These are phyloP conservation scores for Metalampra italica DNA, from an alignment of 2,888 invertebrate species.

Conservation along the genomic window DNA sequence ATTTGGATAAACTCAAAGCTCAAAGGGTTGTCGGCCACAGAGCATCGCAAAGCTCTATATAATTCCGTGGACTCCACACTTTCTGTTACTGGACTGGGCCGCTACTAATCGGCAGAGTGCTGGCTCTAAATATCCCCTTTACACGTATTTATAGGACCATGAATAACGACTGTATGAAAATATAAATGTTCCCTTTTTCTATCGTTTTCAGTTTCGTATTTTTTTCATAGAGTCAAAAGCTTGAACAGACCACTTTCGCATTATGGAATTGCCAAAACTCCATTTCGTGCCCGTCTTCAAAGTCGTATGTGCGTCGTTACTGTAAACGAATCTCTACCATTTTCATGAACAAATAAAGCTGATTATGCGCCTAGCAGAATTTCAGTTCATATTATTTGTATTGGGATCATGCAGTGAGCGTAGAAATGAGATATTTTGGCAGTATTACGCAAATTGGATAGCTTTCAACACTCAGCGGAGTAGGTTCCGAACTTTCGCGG, in stretches of 20 bases:
- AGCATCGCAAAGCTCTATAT: conserved; percentile 45
- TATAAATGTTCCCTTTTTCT: conserved; percentile 76
- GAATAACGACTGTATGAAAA: conserved; percentile 77
- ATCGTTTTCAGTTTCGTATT: conserved; percentile 73
- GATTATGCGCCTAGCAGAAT: conserved; percentile 22
- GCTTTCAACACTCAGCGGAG: conserved; percentile 79
- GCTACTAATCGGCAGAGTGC: conserved; percentile 74
- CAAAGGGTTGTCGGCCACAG: conserved; percentile 54
- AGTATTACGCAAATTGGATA: conserved; percentile 80
- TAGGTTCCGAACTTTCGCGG: conserved; percentile 76
- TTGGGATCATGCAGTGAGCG: conserved; percentile 56
- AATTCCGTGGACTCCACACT: conserved; percentile 44
- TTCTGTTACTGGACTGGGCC: conserved; percentile 41
- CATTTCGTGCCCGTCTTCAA: conserved; percentile 46
- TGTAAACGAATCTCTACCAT: conserved; percentile 25
- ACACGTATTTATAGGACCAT: conserved; percentile 70
- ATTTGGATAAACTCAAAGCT: conserved; percentile 70
- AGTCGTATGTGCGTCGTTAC: conserved; percentile 28
- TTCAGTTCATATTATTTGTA: conserved; percentile 32
- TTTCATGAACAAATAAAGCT: conserved; percentile 11
- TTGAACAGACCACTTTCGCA: conserved; percentile 79
- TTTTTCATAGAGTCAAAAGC: conserved; percentile 79
- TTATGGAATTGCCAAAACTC: conserved; percentile 79
- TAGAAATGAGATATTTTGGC: conserved; percentile 79
- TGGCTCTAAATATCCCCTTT: conserved; percentile 74